Conservation (phyloP, 2,888 invertebrate species). For the Tenthredo scrophulariae region DNA sequence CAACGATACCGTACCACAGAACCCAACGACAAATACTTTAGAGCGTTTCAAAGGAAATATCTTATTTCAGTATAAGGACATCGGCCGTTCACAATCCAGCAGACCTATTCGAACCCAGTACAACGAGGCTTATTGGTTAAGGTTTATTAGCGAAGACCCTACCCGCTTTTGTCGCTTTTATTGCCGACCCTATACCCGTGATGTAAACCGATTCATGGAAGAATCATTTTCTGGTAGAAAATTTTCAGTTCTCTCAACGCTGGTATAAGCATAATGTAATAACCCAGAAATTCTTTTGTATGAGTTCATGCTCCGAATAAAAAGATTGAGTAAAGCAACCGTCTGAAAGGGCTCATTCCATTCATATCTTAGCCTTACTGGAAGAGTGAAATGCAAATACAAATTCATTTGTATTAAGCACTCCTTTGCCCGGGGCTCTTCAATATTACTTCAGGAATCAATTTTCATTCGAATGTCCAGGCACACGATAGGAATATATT, state of each 20-base stretch:
- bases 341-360: constrained; percentile 10
- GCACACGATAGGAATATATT: constrained; percentile 3
- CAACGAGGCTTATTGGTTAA: constrained; percentile 19
- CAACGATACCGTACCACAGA: neutral
- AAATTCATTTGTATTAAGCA: constrained; percentile 47
- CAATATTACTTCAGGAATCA: constrained; percentile 15
- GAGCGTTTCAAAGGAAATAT: neutral
- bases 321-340: constrained; percentile 33
- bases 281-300: constrained; percentile 45
- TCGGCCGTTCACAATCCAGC: neutral
- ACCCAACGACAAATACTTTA: constrained; percentile 23
- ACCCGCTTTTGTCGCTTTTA: constrained; percentile 5
- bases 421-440: neutral
- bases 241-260: neutral
- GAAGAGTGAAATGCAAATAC: constrained; percentile 26
- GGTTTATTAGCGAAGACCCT: constrained; percentile 25
- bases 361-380: constrained; percentile 2
- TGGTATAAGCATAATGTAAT: constrained; percentile 27
- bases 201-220: constrained; percentile 23
- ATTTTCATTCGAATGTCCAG: constrained; percentile 33
- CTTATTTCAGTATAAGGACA: neutral
- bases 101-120: neutral
- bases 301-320: constrained; percentile 40
- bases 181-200: neutral
- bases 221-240: neutral